These are phyloP conservation scores for Gymnogyps californianus DNA, from an alignment of 2,113 vertebrate genomes.

Conservation along the genomic window DNA sequence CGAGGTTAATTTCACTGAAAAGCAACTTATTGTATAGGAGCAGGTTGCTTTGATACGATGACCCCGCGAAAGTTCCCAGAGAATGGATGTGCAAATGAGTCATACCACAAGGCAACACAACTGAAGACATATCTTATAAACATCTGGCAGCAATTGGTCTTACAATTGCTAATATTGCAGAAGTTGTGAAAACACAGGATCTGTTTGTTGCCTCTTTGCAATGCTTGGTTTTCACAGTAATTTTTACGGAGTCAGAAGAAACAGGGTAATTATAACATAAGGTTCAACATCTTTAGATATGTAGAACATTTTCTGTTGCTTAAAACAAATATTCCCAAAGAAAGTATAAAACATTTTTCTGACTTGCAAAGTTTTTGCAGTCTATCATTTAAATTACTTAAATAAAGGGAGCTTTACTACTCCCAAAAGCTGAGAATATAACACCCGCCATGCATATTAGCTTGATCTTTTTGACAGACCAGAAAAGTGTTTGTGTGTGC, in stretches of 20 bases:
- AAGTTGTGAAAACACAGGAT: conserved; percentile 53
- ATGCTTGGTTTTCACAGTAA: conserved; percentile 46
- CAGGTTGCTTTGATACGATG: conserved; percentile 40
- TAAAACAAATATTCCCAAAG: conserved; percentile 82
- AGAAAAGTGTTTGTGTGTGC: conserved; percentile 79
- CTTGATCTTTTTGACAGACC: conserved; percentile 82
- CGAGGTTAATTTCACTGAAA: conserved; percentile 40
- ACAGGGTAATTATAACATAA: conserved; percentile 73
- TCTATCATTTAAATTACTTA: conserved; percentile 86
- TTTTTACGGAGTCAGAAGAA: conserved; percentile 68
- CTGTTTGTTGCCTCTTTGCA: conserved; percentile 59
- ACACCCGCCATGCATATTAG: conserved; percentile 82
- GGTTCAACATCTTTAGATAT: conserved; percentile 79
- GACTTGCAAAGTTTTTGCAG: conserved; percentile 83
- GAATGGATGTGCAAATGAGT: conserved; percentile 47
- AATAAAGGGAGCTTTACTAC: conserved; percentile 84
- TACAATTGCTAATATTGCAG: conserved; percentile 32
- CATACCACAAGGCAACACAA: neutral
- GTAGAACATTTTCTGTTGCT: conserved; percentile 77
- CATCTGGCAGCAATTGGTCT: conserved; percentile 65
- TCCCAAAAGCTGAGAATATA: conserved; percentile 82
- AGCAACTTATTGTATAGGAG: neutral
- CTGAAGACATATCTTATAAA: conserved; percentile 52
- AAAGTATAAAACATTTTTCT: conserved; percentile 82
- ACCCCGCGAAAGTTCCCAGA: neutral